Base-by-base conservation (phyloP, 2,113 vertebrate genomes). In the Callipepla californica region DNA sequence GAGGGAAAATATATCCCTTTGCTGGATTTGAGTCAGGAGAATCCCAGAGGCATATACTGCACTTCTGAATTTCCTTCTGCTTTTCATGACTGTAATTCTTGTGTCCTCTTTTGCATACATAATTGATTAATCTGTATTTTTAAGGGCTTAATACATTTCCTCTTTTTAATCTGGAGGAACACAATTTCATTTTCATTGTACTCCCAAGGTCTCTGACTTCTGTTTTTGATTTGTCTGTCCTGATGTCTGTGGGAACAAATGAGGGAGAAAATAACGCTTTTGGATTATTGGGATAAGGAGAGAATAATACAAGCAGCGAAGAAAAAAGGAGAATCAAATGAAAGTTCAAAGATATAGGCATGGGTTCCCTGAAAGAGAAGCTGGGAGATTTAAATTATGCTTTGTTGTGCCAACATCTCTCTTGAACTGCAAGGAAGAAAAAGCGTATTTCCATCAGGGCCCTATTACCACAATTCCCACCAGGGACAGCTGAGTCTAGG, bases 81-180 rank as follows among this genome's bases (percentile, higher is more conserved):
- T 96, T 97, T 96, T 96, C 92, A 93, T 93, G 76, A 80, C 66
- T 91, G 53, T 93, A 96, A 96, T 96, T 96, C 92, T 97, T 96
- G 79, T 95, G 93, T 94, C 93, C 96, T 95, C 73, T 89, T 96
- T 96, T 96, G 96, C 96, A 96, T 96, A 97, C 96, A 97, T 96
- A 96, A 97, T 96, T 97, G 95, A 96, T 97, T 96, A 96, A 97
- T 96, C 96, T 96, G 94, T 96, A 94, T 85, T 96, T 97, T 95
- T 93, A 94, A 94, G 95, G 94, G 89, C 96, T 96, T 96, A 96
- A 93, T 94, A 96, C 22, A 0, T 94, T 96, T 96, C 81, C 67
- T 94, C 62, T 83, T 92, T 96, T 87, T 95, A 96, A 97, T 97
- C 95, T 95, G 89, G 90, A 94, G 73, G 59, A 87, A 44, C 30